Conservation (phyloP, 2,888 invertebrate species). For the Tupiocoris notatus region DNA sequence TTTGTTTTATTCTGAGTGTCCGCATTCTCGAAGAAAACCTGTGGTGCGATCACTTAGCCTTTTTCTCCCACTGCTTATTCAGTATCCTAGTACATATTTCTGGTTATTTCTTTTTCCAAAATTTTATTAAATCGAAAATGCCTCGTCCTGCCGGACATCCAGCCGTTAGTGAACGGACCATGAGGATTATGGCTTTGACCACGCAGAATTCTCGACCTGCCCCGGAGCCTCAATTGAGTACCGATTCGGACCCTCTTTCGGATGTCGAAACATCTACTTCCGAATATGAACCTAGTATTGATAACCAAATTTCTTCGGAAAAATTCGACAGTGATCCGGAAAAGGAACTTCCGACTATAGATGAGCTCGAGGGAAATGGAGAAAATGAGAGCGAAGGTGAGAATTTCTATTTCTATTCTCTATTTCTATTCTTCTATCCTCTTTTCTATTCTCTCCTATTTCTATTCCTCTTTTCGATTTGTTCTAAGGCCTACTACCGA, state of each 20-base stretch:
- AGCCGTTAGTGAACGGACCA: neutral
- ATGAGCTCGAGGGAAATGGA: constrained; percentile 2
- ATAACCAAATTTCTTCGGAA: constrained; percentile 1
- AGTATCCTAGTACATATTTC: too few relatives aligned
- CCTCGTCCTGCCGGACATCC: neutral
- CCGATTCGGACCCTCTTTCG: neutral
- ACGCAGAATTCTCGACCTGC: neutral
- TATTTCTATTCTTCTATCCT: too few relatives aligned
- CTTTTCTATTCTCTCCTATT: too few relatives aligned
- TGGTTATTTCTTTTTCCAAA: too few relatives aligned
- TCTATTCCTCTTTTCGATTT: too few relatives aligned
- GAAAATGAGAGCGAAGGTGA: too few relatives aligned
- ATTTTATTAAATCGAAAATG: neutral
- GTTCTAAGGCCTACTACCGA: too few relatives aligned
- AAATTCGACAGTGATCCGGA: neutral
- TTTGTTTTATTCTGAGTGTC: neutral
- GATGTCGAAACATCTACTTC: constrained; percentile 11
- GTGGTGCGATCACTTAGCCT: too few relatives aligned
- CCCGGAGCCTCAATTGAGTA: constrained; percentile 2
- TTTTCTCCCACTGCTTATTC: too few relatives aligned
- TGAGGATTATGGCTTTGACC: neutral
- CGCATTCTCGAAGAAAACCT: too few relatives aligned
- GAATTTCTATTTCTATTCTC: too few relatives aligned
- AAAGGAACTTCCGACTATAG: constrained; percentile 3
- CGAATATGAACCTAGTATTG: neutral